Evolutionary conservation across 2,113 vertebrate genomes (phyloP).

Genomic region (Silurus glanis): DNA sequence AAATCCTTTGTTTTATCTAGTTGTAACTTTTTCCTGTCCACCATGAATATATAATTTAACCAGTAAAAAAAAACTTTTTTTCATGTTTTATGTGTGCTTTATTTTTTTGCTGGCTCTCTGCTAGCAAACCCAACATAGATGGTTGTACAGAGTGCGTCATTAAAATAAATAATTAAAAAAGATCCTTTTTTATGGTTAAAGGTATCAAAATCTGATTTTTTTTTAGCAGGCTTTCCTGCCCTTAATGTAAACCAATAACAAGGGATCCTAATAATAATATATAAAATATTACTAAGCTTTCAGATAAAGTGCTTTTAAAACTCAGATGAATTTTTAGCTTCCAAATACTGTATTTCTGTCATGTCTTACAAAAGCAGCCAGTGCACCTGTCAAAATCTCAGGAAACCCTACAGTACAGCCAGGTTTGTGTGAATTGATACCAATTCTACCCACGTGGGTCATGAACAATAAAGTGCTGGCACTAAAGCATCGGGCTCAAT

Average conservation of each 20-base stretch:
- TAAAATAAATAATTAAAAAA: not conserved
- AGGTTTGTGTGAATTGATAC: not conserved
- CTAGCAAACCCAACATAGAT: not conserved
- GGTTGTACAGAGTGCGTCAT: not conserved
- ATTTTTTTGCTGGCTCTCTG: not conserved
- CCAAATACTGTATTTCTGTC: not conserved
- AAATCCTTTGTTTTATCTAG: no score
- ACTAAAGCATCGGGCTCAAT: not conserved
- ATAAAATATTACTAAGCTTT: not conserved
- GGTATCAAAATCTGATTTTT: not conserved
- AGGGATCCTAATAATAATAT: not conserved
- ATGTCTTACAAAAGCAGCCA: not conserved
- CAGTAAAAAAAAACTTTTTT: not conserved
- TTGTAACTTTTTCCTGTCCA: not conserved
- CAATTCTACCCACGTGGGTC: not conserved
- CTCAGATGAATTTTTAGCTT: not conserved
- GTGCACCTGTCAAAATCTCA: not conserved
- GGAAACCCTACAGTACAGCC: not conserved
- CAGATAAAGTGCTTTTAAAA: not conserved
- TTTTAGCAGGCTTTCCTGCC: not conserved
- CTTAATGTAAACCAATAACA: not conserved
- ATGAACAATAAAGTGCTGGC: not conserved
- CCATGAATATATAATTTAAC: not conserved
- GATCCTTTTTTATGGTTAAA: no score
- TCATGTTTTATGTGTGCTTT: not conserved